Evolutionary conservation across 2,113 vertebrate species (phyloP).

Genomic region (Pteruthius melanotis): DNA sequence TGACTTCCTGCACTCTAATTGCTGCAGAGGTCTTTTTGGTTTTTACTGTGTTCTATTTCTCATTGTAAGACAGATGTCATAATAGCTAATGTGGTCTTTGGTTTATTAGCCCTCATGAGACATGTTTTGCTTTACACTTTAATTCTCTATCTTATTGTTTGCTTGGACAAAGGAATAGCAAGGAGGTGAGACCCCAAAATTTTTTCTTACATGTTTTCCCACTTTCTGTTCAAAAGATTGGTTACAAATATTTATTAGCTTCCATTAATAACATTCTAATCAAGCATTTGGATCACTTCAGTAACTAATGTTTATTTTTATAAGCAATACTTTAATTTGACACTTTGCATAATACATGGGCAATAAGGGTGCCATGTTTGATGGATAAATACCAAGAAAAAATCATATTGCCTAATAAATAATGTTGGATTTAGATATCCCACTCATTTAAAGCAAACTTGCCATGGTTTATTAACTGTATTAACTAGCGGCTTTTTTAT

Average conservation of each 20-base stretch:
- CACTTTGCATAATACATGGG: slow-evolving; percentile 75
- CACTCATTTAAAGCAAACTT: slow-evolving; percentile 76
- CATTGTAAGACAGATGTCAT: background rate
- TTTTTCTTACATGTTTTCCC: slow-evolving; percentile 2
- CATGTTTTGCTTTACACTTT: background rate
- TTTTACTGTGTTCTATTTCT: background rate
- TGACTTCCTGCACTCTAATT: background rate
- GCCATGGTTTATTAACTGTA: slow-evolving; percentile 76
- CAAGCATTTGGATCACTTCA: slow-evolving; percentile 69
- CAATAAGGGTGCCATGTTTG: slow-evolving; percentile 73
- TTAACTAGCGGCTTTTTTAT: slow-evolving; percentile 72
- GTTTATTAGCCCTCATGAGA: slow-evolving; percentile 1
- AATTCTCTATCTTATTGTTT: background rate
- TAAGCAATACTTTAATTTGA: slow-evolving; percentile 81
- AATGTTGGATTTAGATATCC: slow-evolving; percentile 67
- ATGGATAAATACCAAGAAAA: slow-evolving; percentile 77
- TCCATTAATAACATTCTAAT: slow-evolving; percentile 49
- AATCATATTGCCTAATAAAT: slow-evolving; percentile 80
- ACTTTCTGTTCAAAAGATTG: background rate
- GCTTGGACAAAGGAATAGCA: background rate
- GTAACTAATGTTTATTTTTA: slow-evolving; percentile 77
- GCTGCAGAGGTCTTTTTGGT: background rate
- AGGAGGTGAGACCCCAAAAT: background rate
- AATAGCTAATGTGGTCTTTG: background rate
- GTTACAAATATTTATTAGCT: slow-evolving; percentile 62